These are phyloP conservation scores for Rachycentron canadum DNA, from an alignment of 2,797 vertebrate species.

Conservation along the genomic window DNA sequence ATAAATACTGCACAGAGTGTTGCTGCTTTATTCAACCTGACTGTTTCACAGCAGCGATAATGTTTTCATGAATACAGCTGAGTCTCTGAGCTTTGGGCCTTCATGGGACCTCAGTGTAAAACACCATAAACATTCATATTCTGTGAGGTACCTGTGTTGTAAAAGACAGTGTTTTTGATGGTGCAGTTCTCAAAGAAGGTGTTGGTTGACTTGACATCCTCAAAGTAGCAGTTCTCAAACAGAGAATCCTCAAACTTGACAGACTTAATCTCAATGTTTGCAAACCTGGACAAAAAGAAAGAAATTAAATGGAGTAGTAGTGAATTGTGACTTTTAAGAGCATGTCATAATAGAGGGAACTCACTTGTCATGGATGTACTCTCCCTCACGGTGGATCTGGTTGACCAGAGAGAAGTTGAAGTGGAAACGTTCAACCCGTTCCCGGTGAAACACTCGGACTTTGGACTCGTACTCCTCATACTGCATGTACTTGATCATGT, in stretches of 20 bases:
- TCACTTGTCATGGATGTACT: slow-evolving; percentile 94
- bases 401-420: slow-evolving; percentile 99
- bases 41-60: not conserved
- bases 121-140: not conserved
- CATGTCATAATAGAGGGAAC: slow-evolving; percentile 32
- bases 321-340: not conserved
- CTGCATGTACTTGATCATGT: slow-evolving; percentile 98
- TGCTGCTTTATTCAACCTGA: not conserved
- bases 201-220: slow-evolving; percentile 93
- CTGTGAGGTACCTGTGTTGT: slow-evolving; percentile 89
- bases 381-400: slow-evolving; percentile 93
- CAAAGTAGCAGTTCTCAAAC: slow-evolving; percentile 96
- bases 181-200: slow-evolving; percentile 98
- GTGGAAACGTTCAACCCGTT: slow-evolving; percentile 91
- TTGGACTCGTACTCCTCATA: slow-evolving; percentile 92
- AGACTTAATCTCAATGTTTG: slow-evolving; percentile 93
- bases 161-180: slow-evolving; percentile 91
- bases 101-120: not conserved
- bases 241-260: slow-evolving; percentile 94
- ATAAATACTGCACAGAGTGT: not conserved
- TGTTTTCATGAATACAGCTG: not conserved
- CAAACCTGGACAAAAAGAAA: slow-evolving; percentile 85
- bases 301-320: not conserved
- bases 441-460: slow-evolving; percentile 89
- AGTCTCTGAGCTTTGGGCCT: too few species aligned